Evolutionary conservation across 1,140 invertebrate genomes (phyloP).

Genomic region (Sinonovacula constricta): DNA sequence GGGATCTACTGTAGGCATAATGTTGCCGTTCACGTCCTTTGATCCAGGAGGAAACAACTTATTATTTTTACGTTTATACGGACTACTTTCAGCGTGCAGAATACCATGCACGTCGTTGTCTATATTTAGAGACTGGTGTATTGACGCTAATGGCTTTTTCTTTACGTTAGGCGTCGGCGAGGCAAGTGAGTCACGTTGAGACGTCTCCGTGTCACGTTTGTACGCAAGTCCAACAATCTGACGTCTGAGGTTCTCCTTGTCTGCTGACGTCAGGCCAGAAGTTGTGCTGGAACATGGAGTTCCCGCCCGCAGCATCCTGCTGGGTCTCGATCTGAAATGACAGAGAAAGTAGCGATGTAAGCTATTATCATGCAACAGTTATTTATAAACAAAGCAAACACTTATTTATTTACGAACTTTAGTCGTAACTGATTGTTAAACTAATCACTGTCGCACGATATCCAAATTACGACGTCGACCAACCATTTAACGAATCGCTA

Average conservation of each 20-base stretch:
- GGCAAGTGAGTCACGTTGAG: not conserved
- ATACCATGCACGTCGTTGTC: not conserved
- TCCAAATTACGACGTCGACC: too few species aligned
- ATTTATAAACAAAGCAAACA: too few species aligned
- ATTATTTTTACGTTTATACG: not conserved
- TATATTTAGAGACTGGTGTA: not conserved
- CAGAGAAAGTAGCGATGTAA: too few species aligned
- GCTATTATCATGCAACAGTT: too few species aligned
- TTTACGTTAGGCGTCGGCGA: slow-evolving; percentile 1
- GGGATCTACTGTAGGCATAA: slow-evolving; percentile 11
- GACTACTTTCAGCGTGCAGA: not conserved
- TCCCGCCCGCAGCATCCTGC: slow-evolving; percentile 29
- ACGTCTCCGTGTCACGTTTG: not conserved
- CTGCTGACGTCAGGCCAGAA: slow-evolving; percentile 8
- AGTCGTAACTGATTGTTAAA: too few species aligned
- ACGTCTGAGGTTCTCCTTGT: slow-evolving; percentile 35
- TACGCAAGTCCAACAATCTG: slow-evolving; percentile 44
- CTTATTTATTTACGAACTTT: too few species aligned
- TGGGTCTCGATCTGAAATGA: slow-evolving; percentile 25
- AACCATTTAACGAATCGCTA: too few species aligned
- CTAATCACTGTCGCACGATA: too few species aligned
- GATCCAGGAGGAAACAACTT: not conserved
- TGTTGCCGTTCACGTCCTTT: not conserved
- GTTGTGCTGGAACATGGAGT: slow-evolving; percentile 21
- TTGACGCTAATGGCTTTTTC: slow-evolving; percentile 1